These are phyloP conservation scores for Garrulus glandarius DNA, from an alignment of 2,797 vertebrate species.

Conservation along the genomic window DNA sequence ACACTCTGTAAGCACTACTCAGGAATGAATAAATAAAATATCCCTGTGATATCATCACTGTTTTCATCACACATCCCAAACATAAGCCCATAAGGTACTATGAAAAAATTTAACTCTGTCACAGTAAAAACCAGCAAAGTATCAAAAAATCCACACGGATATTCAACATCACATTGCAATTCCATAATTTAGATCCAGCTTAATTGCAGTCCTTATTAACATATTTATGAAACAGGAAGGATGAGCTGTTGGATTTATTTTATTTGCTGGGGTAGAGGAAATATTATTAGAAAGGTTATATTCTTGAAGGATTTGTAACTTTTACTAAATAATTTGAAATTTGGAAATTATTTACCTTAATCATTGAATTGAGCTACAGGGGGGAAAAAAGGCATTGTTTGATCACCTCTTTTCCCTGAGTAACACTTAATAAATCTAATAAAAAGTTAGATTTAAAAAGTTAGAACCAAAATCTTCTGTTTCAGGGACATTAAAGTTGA, in stretches of 20 bases:
- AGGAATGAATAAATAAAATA: neutral
- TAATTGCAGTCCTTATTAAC: neutral
- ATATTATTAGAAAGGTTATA: neutral
- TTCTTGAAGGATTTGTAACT: neutral
- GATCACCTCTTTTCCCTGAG: neutral
- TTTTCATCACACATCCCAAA: neutral
- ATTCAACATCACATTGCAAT: neutral
- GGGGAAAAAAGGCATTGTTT: neutral
- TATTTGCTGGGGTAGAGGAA: neutral
- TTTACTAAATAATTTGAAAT: neutral
- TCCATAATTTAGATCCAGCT: neutral
- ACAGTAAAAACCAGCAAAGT: neutral
- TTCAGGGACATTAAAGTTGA: neutral
- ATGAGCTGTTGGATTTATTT: neutral
- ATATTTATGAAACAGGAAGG: neutral
- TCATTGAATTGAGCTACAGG: neutral
- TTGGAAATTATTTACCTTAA: neutral
- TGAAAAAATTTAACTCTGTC: neutral
- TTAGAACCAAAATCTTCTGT: neutral
- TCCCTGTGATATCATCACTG: neutral
- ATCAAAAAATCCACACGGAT: neutral
- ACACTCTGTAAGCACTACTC: no score
- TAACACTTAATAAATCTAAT: neutral
- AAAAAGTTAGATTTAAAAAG: neutral
- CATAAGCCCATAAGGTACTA: neutral